Base-by-base conservation (phyloP, 2,888 invertebrate species). In the Drosophila kokeensis region DNA sequence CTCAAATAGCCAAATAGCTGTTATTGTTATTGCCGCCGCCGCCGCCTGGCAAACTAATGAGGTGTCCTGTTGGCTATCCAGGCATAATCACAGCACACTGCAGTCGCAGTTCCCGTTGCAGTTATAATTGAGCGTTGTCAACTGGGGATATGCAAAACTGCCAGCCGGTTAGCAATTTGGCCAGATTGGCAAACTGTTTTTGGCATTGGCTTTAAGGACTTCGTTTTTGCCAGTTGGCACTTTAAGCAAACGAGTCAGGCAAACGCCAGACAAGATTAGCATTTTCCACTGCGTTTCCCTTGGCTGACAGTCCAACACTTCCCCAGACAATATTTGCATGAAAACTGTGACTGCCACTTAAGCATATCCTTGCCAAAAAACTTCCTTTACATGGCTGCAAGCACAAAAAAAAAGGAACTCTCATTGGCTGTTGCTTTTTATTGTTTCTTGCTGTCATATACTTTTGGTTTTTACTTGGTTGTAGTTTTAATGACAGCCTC, bases 331-430 rank as follows among this genome's bases (percentile, higher is more conserved):
- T 82, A 87, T 90, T 90, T 90, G 85, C 88, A 88, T 88, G 81
- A 75, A 78, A 80, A 82, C 85, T 85, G 87, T 82, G 82, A 81
- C 83, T 83, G 88, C 80, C 82, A 85, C 88, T 90, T 86, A 79
- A 85, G 85, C 81, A 76, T 82, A 85, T 87, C 85, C 87, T 78
- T 83, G 82, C 73, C 81, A 80, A 86, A 79, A 73, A 79, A 81
- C 72, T 82, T 81, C 80, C 76, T 69, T 52, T 45, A 66, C 68
- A 75, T 69, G 76, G 29, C 68, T 49, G 54, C 42, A 29, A 58
- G 55, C 40, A 54, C 40, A 53, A 21, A 73, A 69, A 29, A 11
- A 10, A 54, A 21, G n/a, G n/a, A 52, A 32, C 15, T 30, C 49
- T 29, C 32, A 45, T 62, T 65, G 70, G 68, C 52, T 75, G 52